A percentile compares a stretch with the other conserved stretches of the same genome.
Evolutionary conservation across 2,888 invertebrate species (phyloP).

Genomic region (Harpalus rubripes): DNA sequence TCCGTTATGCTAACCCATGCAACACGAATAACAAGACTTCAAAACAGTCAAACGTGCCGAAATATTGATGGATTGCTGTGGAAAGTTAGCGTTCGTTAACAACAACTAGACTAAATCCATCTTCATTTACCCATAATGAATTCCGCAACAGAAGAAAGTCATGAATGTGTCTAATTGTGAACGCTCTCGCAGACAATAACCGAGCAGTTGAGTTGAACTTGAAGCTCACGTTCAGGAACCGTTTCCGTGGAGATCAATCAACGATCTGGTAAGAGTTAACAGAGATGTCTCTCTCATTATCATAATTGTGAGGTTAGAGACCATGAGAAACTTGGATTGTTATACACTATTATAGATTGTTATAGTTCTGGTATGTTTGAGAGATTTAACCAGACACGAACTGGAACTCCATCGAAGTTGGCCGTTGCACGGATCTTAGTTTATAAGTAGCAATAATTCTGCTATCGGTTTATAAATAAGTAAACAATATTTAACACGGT

Average conservation of each 20-base stretch:
- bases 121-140: constrained; percentile 65
- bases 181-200: constrained; percentile 48
- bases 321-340: constrained; percentile 5
- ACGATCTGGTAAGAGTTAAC: constrained; percentile 13
- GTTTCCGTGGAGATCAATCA: constrained; percentile 35
- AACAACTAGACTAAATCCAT: constrained; percentile 61
- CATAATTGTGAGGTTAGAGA: constrained; percentile 28
- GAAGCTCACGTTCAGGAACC: background rate
- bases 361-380: too few species aligned
- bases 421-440: too few species aligned
- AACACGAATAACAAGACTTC: constrained; percentile 51
- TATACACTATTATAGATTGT: background rate
- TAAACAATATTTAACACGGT: too few species aligned
- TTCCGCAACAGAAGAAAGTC: constrained; percentile 63
- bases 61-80: constrained; percentile 57
- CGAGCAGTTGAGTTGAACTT: too few species aligned
- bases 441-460: too few species aligned
- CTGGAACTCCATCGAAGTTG: too few species aligned
- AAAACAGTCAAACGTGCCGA: constrained; percentile 55
- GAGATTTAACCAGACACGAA: too few species aligned
- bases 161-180: constrained; percentile 63
- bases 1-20: constrained; percentile 40
- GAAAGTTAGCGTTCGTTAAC: constrained; percentile 59
- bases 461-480: too few species aligned
- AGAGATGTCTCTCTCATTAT: constrained; percentile 43